Conservation (phyloP, 2,888 invertebrate genomes). For the Hydroisotoma schaefferi region DNA sequence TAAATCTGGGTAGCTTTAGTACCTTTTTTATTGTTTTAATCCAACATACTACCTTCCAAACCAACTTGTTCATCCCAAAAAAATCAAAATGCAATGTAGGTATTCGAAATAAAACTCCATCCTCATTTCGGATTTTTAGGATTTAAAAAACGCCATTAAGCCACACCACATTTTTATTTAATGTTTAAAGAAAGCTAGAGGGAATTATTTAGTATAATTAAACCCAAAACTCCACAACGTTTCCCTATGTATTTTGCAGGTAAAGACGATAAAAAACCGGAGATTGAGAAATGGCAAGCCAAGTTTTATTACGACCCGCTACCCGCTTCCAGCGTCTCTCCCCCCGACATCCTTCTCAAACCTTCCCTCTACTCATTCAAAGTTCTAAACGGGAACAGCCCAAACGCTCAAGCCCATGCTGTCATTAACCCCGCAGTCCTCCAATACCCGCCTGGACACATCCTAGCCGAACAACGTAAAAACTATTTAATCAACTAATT, state of each 20-base stretch:
- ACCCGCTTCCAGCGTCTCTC: conserved; percentile 21
- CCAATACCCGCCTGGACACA: conserved; percentile 37
- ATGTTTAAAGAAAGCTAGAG: not conserved
- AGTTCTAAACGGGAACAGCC: conserved; percentile 27
- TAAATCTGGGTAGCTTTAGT: too few species aligned
- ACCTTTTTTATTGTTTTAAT: too few species aligned
- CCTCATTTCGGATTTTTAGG: too few species aligned
- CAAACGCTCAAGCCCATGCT: conserved; percentile 23
- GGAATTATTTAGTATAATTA: not conserved
- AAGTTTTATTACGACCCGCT: conserved; percentile 36
- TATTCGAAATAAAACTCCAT: too few species aligned
- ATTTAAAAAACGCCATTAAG: too few species aligned
- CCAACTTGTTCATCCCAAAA: too few species aligned
- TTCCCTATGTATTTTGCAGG: too few species aligned
- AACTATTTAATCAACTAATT: not conserved
- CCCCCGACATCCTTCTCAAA: conserved; percentile 24
- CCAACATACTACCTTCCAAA: too few species aligned
- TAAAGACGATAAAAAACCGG: conserved; percentile 21
- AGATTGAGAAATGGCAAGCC: conserved; percentile 28
- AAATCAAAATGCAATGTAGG: too few species aligned
- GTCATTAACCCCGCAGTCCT: conserved; percentile 34
- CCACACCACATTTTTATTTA: not conserved
- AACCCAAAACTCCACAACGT: too few species aligned
- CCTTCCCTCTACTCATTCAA: conserved; percentile 37
- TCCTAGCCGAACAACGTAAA: conserved; percentile 30